Evolutionary conservation across 2,888 invertebrate genomes (phyloP), one percentile per base, ranked within the genome.

Genomic region (Volucella bombylans): DNA sequence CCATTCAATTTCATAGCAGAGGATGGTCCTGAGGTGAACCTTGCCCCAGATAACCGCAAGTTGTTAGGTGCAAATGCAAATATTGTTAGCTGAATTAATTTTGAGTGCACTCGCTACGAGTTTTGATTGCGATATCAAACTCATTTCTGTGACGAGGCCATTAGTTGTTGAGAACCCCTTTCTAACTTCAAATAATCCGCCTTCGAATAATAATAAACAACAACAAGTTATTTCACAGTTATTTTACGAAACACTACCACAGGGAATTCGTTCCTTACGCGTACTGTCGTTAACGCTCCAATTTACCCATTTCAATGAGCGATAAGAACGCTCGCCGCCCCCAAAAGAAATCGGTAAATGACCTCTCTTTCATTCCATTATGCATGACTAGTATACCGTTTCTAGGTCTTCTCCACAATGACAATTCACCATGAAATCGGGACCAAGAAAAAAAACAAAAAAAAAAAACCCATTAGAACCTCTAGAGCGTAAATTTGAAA

Each of bases 301-400:
- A 2, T 50, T 55, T 69, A 47, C 45, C 15, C 67, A 41, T 72
- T 69, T 49, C 4, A 10, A 31, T 31, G 6, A 18, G 62, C 62
- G 78, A 82, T 78, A 78, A 78, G 39, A 72, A 10, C 41, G 14
- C 39, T 47, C 39, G 39, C 61, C 72, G 67, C 78, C 78, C 77
- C 77, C 77, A 72, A 82, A 83, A 65, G 18, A 73, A 64, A 69
- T 59, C 79, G 73, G 79, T 79, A 73, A 79, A 68, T 62, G 68
- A 74, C 69, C 82, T 54, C 23, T 74, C 55, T 61, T 45, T 49
- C 41, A 67, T 61, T 81, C 47, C 54, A 78, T 82, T 71, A 82
- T 71, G 57, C 39, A 72, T 61, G 47, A 31, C 31, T 47, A 47
- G 49, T 68, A 43, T 62, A 67, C 59, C 65, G 61, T 31, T 73